Evolutionary conservation across 1,140 invertebrate genomes (phyloP).

Genomic region (Vanessa atalanta): DNA sequence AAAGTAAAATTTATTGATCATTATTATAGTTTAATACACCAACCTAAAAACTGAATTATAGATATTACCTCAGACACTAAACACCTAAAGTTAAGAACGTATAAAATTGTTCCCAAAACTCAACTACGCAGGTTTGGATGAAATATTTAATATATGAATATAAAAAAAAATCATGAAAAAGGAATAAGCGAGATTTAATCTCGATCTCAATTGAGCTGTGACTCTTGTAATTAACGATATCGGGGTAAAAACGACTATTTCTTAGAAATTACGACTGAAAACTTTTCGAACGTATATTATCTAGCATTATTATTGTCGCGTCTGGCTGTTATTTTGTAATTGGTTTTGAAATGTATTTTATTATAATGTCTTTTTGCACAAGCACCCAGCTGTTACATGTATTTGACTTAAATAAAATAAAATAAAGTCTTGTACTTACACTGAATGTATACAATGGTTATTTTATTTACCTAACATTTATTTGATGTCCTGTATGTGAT

Average conservation of each 20-base stretch:
- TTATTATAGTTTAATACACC: background rate
- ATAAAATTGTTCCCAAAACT: too few species aligned
- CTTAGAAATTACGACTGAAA: constrained; percentile 63
- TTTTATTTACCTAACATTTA: background rate
- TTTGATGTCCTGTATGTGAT: too few species aligned
- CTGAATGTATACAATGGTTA: constrained; percentile 4
- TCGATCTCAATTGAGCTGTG: constrained; percentile 34
- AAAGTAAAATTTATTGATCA: background rate
- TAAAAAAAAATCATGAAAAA: background rate
- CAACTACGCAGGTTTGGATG: too few species aligned
- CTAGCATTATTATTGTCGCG: constrained; percentile 64
- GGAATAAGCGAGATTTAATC: constrained; percentile 35
- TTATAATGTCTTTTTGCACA: constrained; percentile 31
- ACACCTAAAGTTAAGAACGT: too few species aligned
- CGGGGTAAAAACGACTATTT: constrained; percentile 40
- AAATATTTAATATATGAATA: background rate
- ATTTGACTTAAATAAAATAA: constrained; percentile 26
- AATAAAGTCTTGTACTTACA: constrained; percentile 28
- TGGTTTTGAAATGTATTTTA: constrained; percentile 55
- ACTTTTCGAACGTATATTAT: constrained; percentile 72
- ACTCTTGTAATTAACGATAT: constrained; percentile 38
- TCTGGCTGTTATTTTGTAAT: constrained; percentile 73
- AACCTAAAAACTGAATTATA: too few species aligned
- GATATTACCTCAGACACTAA: too few species aligned
- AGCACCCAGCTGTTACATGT: constrained; percentile 31